A percentile compares a stretch with the other conserved stretches of the same genome.
Conservation (phyloP, 1,140 invertebrate genomes). For the Brachionus paranguensis region DNA sequence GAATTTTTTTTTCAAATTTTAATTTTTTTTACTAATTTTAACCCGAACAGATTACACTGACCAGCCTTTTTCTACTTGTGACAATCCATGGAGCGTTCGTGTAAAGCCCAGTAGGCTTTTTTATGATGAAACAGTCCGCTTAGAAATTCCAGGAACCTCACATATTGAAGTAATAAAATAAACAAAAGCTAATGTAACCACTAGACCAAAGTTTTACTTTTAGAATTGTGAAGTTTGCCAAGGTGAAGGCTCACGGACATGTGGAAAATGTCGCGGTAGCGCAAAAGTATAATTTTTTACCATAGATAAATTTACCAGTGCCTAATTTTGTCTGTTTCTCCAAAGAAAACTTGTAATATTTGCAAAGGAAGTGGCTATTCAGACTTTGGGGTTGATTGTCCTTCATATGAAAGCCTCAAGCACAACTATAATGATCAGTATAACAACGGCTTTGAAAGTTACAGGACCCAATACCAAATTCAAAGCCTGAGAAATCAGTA, state of each 20-base stretch:
- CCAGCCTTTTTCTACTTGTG: not conserved
- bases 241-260: not conserved
- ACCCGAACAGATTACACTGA: not conserved
- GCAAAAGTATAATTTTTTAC: not conserved
- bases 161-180: not conserved
- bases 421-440: not conserved
- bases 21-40: not conserved
- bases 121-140: not conserved
- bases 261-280: not conserved
- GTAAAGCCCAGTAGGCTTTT: not conserved
- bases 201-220: not conserved
- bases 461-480: constrained; percentile 9
- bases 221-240: not conserved
- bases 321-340: not conserved
- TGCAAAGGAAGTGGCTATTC: constrained; percentile 5
- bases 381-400: not conserved
- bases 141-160: constrained; percentile 11
- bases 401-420: not conserved
- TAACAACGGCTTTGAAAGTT: not conserved
- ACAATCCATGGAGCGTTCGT: not conserved
- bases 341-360: not conserved
- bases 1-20: not conserved
- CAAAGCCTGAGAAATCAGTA: not conserved
- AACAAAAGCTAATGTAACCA: not conserved
- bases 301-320: not conserved